Evolutionary conservation across 2,888 invertebrate genomes (phyloP), one percentile per base, ranked within the genome.

Genomic region (Limnephilus marmoratus): DNA sequence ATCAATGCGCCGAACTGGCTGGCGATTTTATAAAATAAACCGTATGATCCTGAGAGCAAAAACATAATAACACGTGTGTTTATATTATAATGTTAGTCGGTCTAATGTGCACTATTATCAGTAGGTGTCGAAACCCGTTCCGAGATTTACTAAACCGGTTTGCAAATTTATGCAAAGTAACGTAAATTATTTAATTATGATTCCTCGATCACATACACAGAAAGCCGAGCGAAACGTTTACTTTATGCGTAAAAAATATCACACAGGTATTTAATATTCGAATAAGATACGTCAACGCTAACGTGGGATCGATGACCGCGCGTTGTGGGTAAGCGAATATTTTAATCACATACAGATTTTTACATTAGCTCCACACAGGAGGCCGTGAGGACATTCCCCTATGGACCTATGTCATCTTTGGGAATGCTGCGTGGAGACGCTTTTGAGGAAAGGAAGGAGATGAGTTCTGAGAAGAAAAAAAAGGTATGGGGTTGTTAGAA

Each of bases 121-220:
- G 80, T 49, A 86, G 86, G 45, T 53, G 41, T 49, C 49, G 41
- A 29, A 86, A 86, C 88, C 81, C 24, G 88, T 89, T 37, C 80
- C 34, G 24, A 89, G 37, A 88, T 68, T 53, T 18, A 53, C 29
- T 68, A 68, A 88, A 89, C 88, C 80, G 37, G 88, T 89, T 89
- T 80, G 88, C 34, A 89, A 89, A 89, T 89, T 89, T 89, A 89
- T 89, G 80, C 88, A 68, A 89, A 89, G 7, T 37, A 89, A 80
- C 80, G 80, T 89, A 80, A 89, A 89, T 89, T 89, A 80, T 89
- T 89, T 89, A 68, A 86, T 89, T 89, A 37, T 41, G 80, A n/a
- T 15, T 86, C 53, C 15, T 45, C 45, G 86, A 49, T 49, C 45
- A 86, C 45, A 29, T 86, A 86, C 45, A 29, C 80, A 34, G 88